A percentile compares a stretch with the other conserved stretches of the same genome.
Evolutionary conservation across 2,888 invertebrate genomes (phyloP).

Genomic region (Ernsta delagoae): DNA sequence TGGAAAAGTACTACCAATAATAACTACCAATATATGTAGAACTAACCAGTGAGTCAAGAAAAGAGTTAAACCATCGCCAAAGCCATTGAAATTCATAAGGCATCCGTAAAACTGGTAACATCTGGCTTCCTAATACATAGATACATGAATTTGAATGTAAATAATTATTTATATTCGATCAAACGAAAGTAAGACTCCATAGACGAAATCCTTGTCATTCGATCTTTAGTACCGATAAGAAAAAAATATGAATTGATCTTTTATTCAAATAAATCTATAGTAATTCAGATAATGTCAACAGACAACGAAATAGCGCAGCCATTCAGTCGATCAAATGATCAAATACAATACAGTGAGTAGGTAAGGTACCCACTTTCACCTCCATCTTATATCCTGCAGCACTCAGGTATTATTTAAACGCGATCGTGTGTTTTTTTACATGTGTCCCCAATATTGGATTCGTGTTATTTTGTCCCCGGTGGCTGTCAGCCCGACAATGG

Average conservation of each 20-base stretch:
- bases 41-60: too few relatives aligned
- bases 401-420: conserved; percentile 22
- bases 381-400: background rate
- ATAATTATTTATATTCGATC: too few relatives aligned
- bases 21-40: too few relatives aligned
- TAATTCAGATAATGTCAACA: conserved; percentile 21
- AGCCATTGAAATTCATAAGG: too few relatives aligned
- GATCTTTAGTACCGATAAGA: background rate
- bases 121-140: too few relatives aligned
- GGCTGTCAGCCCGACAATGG: conserved; percentile 56
- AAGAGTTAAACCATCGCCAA: too few relatives aligned
- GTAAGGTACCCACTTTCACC: conserved; percentile 28
- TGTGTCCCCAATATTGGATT: conserved; percentile 35
- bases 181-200: background rate
- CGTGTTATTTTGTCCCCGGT: conserved; percentile 42
- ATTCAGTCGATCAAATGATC: conserved; percentile 12
- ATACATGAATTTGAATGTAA: too few relatives aligned
- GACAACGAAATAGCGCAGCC: conserved; percentile 5
- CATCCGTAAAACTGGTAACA: too few relatives aligned
- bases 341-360: conserved; percentile 18
- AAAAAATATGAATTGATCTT: conserved; percentile 15
- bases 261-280: conserved; percentile 7
- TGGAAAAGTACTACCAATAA: too few relatives aligned
- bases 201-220: background rate
- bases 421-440: conserved; percentile 30